phyloP scores from a whole-genome alignment of 2,797 vertebrate genomes.

The Lacerta agilis region DNA sequence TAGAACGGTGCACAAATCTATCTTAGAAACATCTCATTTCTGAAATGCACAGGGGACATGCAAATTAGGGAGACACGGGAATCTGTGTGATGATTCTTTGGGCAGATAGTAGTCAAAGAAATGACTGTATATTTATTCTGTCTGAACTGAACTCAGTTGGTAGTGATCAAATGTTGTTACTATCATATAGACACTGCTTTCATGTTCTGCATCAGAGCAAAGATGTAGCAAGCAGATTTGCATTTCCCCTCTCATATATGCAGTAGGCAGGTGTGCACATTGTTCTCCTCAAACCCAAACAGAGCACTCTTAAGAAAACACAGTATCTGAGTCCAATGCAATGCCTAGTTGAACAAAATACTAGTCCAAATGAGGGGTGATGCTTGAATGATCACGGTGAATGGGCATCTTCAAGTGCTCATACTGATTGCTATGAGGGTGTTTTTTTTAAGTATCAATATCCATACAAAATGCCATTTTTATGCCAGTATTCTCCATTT shows the following conservation, averaged over 20 bases:
- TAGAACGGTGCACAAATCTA: not conserved
- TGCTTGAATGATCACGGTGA: not conserved
- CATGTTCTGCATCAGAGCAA: not conserved
- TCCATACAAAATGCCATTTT: not conserved
- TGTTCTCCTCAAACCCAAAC: not conserved
- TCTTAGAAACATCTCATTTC: slow-evolving; percentile 11
- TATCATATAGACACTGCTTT: slow-evolving; percentile 2
- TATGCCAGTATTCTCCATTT: no score
- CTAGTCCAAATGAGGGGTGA: not conserved
- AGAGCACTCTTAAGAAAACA: not conserved
- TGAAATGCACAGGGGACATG: not conserved
- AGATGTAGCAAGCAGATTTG: not conserved
- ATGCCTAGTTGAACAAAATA: not conserved
- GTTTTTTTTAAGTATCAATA: not conserved
- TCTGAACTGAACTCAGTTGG: slow-evolving; percentile 10
- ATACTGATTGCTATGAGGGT: not conserved
- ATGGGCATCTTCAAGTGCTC: not conserved
- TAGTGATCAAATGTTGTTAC: not conserved
- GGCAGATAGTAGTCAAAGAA: slow-evolving; percentile 4
- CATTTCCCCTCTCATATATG: not conserved
- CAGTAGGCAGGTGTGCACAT: not conserved
- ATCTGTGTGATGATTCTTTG: not conserved
- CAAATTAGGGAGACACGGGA: not conserved
- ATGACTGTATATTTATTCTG: slow-evolving; percentile 22
- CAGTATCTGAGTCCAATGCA: not conserved